phyloP scores from a whole-genome alignment of 1,140 invertebrate species.

The Lepidurus couesii region DNA sequence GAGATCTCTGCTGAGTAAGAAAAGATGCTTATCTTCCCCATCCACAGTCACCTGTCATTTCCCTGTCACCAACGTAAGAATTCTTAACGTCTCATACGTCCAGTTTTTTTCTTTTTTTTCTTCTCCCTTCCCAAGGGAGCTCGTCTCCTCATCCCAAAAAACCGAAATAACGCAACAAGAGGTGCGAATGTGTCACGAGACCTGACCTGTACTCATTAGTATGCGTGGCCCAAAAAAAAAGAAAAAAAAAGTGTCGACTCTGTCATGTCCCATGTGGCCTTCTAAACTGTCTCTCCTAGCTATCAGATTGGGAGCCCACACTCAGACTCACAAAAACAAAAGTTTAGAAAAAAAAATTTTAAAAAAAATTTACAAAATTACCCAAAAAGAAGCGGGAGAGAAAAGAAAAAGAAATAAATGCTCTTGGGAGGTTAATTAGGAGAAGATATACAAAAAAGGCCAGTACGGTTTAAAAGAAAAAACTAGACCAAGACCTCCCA shows the following conservation, averaged over 20 bases:
- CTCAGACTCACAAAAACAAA: not conserved
- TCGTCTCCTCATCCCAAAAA: not conserved
- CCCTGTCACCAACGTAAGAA: constrained; percentile 12
- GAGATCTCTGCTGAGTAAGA: not conserved
- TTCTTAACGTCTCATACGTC: not conserved
- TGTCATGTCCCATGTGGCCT: constrained; percentile 7
- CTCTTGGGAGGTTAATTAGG: not conserved
- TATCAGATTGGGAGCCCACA: not conserved
- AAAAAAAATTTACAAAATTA: not conserved
- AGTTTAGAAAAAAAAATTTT: not conserved
- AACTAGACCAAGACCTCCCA: too few relatives aligned
- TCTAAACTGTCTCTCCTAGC: not conserved
- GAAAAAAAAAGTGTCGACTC: constrained; percentile 22
- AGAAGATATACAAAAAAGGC: too few relatives aligned
- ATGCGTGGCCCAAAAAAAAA: not conserved
- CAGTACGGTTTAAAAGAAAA: too few relatives aligned
- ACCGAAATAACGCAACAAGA: not conserved
- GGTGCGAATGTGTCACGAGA: constrained; percentile 26
- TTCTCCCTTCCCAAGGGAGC: not conserved
- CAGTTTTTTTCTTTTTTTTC: not conserved
- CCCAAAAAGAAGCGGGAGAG: not conserved
- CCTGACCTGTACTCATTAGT: constrained; percentile 24
- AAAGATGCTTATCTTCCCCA: not conserved
- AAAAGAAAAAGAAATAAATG: not conserved
- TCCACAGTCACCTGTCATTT: not conserved